These are phyloP conservation scores for Hyperoplus lanceolatus DNA, from an alignment of 2,797 vertebrate genomes.

Conservation along the genomic window DNA sequence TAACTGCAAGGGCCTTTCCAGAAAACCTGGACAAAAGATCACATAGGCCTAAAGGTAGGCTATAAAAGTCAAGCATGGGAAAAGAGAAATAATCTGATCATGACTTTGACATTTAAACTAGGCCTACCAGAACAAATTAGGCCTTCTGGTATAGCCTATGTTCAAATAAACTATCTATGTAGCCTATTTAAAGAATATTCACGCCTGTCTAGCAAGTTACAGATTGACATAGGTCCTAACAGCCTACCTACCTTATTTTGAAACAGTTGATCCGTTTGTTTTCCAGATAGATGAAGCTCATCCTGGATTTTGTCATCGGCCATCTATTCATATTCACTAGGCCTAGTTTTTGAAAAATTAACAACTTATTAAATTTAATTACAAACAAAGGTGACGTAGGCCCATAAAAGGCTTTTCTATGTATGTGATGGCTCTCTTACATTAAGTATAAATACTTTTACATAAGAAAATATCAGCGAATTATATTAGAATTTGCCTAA, in stretches of 20 bases:
- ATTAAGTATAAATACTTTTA: background rate
- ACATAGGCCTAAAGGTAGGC: too few relatives aligned
- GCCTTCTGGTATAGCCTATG: background rate
- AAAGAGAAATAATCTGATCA: too few relatives aligned
- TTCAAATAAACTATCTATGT: background rate
- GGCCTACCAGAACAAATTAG: too few relatives aligned
- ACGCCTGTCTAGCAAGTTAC: too few relatives aligned
- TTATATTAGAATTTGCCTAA: background rate
- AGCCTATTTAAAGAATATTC: too few relatives aligned
- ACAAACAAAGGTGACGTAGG: background rate
- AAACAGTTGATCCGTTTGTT: background rate
- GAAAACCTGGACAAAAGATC: background rate
- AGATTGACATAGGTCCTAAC: too few relatives aligned
- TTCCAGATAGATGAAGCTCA: background rate
- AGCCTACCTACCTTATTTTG: background rate
- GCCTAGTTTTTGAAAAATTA: too few relatives aligned
- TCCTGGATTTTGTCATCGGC: background rate
- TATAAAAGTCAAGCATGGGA: too few relatives aligned
- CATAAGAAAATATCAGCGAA: background rate
- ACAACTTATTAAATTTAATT: background rate
- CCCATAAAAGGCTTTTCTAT: too few relatives aligned
- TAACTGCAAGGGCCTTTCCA: background rate
- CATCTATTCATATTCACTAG: too few relatives aligned
- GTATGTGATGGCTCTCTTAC: background rate
- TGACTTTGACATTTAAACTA: too few relatives aligned